Base-by-base conservation (phyloP, 2,888 invertebrate species). In the Lissocephala sabroskyi region DNA sequence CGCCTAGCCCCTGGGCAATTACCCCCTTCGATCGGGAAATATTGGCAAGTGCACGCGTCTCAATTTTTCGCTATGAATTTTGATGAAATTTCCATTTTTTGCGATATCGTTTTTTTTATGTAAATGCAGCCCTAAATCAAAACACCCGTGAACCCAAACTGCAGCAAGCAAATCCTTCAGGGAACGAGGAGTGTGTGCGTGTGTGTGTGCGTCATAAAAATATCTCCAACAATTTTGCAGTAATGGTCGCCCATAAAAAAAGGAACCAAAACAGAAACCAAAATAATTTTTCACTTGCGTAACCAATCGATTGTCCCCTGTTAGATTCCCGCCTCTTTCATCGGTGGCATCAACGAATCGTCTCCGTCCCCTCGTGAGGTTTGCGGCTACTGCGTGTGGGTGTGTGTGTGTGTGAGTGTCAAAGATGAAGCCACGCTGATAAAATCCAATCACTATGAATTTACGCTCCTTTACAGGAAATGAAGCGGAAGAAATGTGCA, bases 381-480 rank as follows among this genome's bases (percentile, higher is more conserved):
- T 33, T 36, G 16, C 9, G 28, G 33, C 9, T 26, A 13, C 13
- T 13, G 13, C 37, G 17, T 37, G 18, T 47, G 30, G 26, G 29
- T 29, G n/a, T 17, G 10, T 35, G 11, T 23, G 28, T 39, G 26
- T 40, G 67, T 51, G 66, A 64, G 76, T 75, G 73, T 78, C 76
- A 78, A 71, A 73, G 71, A 73, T 73, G 71, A 78, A 76, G 68
- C 79, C 79, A 62, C 54, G 53, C 62, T 64, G 71, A 73, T 73
- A 73, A 73, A 73, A 78, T 78, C 71, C 71, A 73, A 73, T 73
- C 71, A 73, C 71, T 78, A 73, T 76, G 71, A 78, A 76, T 73
- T 78, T 73, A 67, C 71, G 71, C 71, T 73, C 79, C 71, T 73
- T 75, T 73, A 62, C 71, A 78, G 71, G 71, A 73, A 73, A 73